Base-by-base conservation (phyloP, 2,888 invertebrate genomes). In the Peribatodes rhomboidaria region DNA sequence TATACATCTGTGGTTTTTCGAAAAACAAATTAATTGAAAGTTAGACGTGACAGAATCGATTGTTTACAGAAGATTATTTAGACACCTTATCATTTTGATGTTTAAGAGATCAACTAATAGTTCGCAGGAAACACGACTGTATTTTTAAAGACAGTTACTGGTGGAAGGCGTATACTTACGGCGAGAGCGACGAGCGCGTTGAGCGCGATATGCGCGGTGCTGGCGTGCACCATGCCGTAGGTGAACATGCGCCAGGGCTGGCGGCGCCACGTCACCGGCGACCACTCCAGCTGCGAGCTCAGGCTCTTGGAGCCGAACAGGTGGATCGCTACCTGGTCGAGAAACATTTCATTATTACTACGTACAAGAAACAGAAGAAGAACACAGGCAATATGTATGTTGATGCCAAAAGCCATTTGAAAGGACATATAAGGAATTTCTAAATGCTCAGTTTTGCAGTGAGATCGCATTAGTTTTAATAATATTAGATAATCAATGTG, bases 141-240 rank as follows among this genome's bases (percentile, higher is more conserved):
- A n/a, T n/a, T 39, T 39, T 39, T 2, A 1, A 14, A 35, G 7
- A 18, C 11, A 52, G n/a, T 11, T 13, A 20, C 18, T 18, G n/a
- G 6, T 16, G 20, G 22, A 18, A 16, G 20, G 14, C 4, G 22
- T 2, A 2, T 61, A 85, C 89, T 84, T 74, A 91, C 92, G 69
- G 88, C 86, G 4, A 91, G 77, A 0, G 88, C 91, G 0, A 92
- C 89, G 18, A 92, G 81, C 0, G 90, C 88, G 90, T 98, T 98
- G 77, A 98, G 94, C 20, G 95, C 93, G 66, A 98, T 90, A 85
- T 98, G 98, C 52, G 95, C 93, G 77, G 94, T 93, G 86, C 95
- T 96, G 59, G 96, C 96, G 90, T 98, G 98, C 61, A 98, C 89
- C 73, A 96, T 92, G 94, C 96, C 96, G 86, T 98, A 98, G 46